Evolutionary conservation across 2,797 vertebrate species (phyloP).

Genomic region (Amniataba percoides): DNA sequence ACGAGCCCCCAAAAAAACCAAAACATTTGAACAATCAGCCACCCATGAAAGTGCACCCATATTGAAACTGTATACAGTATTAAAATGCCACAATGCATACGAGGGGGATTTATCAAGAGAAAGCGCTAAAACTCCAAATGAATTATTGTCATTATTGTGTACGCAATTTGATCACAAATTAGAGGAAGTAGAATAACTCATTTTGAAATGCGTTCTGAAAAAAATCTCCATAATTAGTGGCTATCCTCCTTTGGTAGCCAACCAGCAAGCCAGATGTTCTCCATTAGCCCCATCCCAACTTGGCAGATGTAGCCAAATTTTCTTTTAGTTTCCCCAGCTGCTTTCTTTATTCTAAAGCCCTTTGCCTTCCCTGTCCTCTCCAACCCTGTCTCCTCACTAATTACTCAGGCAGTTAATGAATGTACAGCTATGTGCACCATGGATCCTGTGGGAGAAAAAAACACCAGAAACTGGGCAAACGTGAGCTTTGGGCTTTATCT

Average conservation of each 20-base stretch:
- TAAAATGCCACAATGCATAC: background rate
- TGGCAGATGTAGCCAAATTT: constrained; percentile 33
- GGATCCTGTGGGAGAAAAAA: background rate
- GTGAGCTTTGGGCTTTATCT: background rate
- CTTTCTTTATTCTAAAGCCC: constrained; percentile 31
- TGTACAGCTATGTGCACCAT: constrained; percentile 8
- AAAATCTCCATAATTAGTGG: constrained; percentile 15
- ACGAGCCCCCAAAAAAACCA: background rate
- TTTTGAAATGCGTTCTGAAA: constrained; percentile 3
- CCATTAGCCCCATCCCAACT: constrained; percentile 29
- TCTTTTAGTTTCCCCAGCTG: constrained; percentile 41
- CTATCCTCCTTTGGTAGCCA: constrained; percentile 23
- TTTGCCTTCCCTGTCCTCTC: constrained; percentile 4
- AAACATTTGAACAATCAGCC: background rate
- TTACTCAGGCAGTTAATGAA: constrained; percentile 20
- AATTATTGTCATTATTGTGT: background rate
- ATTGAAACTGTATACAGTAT: background rate
- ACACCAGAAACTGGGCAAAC: background rate
- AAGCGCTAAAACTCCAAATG: background rate
- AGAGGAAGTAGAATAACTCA: background rate
- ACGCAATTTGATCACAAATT: background rate
- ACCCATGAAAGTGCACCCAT: too few relatives aligned
- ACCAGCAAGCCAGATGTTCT: constrained; percentile 31
- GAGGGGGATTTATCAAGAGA: background rate
- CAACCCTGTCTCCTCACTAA: constrained; percentile 9